phyloP scores from a whole-genome alignment of 2,113 vertebrate genomes.

The Noturus placidus region DNA sequence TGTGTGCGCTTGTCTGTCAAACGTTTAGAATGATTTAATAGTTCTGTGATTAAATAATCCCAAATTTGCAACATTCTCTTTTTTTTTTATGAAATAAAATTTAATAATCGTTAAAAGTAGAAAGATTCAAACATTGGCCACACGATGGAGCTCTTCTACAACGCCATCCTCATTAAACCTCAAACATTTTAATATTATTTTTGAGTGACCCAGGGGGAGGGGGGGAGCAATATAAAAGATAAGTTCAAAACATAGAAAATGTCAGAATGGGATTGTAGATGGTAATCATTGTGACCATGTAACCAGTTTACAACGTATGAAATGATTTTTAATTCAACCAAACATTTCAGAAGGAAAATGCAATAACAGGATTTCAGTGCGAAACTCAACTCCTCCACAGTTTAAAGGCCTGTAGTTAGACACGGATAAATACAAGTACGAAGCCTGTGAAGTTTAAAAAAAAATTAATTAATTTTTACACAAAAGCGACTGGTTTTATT shows the following conservation, averaged over 20 bases:
- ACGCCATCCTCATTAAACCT: neutral
- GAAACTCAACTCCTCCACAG: constrained; percentile 45
- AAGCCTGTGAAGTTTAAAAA: constrained; percentile 17
- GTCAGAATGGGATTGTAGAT: neutral
- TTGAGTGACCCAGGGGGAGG: neutral
- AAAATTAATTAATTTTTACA: too few relatives aligned
- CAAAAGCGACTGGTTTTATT: constrained; percentile 59
- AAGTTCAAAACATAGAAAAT: neutral
- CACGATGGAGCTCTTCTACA: constrained; percentile 19
- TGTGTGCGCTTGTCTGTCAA: too few relatives aligned
- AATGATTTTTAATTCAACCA: constrained; percentile 63
- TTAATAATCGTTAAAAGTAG: neutral
- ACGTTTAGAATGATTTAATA: too few relatives aligned
- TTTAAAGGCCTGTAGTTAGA: constrained; percentile 50
- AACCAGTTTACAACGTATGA: constrained; percentile 54
- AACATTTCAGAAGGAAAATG: constrained; percentile 6
- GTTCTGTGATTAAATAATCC: too few relatives aligned
- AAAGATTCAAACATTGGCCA: neutral
- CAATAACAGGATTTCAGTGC: constrained; percentile 45
- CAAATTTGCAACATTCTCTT: too few relatives aligned
- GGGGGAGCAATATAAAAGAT: neutral
- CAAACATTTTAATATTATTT: neutral
- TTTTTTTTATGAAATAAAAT: too few relatives aligned
- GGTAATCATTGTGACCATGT: neutral
- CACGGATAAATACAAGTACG: constrained; percentile 54